Evolutionary conservation across 2,888 invertebrate genomes (phyloP).

Genomic region (Synanthedon vespiformis): DNA sequence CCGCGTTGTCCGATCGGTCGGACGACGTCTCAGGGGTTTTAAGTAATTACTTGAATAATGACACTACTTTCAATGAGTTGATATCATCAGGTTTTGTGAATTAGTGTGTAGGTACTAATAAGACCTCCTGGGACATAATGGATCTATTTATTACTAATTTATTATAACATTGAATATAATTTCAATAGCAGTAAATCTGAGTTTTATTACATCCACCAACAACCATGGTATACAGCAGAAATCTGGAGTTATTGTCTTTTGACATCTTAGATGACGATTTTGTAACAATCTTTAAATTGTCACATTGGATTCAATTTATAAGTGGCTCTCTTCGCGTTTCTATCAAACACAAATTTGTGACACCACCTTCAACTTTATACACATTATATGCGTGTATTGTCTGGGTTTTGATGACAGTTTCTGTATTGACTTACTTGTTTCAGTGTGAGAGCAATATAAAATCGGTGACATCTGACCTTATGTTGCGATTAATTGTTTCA

Average conservation of each 20-base stretch:
- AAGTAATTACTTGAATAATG: background rate
- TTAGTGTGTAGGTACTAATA: no score
- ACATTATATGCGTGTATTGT: constrained; percentile 18
- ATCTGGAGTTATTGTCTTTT: constrained; percentile 23
- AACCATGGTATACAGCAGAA: background rate
- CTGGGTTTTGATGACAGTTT: background rate
- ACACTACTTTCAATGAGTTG: no score
- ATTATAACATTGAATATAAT: no score
- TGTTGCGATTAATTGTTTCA: background rate
- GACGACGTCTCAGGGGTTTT: background rate
- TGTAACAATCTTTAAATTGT: constrained; percentile 25
- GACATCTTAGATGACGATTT: constrained; percentile 42
- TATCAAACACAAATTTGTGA: constrained; percentile 31
- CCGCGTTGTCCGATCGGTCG: no score
- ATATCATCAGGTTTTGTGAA: no score
- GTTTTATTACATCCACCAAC: background rate
- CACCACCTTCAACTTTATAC: constrained; percentile 22
- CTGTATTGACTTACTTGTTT: background rate
- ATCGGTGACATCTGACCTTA: background rate
- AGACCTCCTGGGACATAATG: no score
- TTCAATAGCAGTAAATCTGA: no score
- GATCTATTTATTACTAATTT: no score
- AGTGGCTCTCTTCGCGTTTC: constrained; percentile 32
- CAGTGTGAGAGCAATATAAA: background rate
- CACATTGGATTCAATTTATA: constrained; percentile 22